Percentiles rank a stretch among this genome's conserved stretches.
These are phyloP conservation scores for human (Homo sapiens) DNA, from an alignment of 2,113 vertebrate genomes.

Conservation along the genomic window GRCh38 chr7:39241001-39241500, in stretches of 20 bases:
- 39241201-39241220: background rate
- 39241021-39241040: background rate
- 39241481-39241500: background rate
- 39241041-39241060: background rate
- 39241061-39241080: background rate
- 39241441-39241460: background rate
- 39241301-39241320: background rate
- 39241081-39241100: background rate
- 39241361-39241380: background rate
- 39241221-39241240: background rate
- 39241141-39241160: background rate
- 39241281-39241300: background rate
- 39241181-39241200: background rate
- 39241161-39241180: background rate
- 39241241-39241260: background rate
- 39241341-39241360: background rate
- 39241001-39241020: background rate
- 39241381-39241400: background rate
- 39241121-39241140: background rate
- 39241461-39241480: background rate
- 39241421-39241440: background rate
- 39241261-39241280: background rate
- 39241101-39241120: background rate
- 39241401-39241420: background rate
- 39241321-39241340: background rate